Evolutionary conservation across 2,888 invertebrate genomes (phyloP), one percentile per base, ranked within the genome.

Genomic region (Scaptomyza reducta): DNA sequence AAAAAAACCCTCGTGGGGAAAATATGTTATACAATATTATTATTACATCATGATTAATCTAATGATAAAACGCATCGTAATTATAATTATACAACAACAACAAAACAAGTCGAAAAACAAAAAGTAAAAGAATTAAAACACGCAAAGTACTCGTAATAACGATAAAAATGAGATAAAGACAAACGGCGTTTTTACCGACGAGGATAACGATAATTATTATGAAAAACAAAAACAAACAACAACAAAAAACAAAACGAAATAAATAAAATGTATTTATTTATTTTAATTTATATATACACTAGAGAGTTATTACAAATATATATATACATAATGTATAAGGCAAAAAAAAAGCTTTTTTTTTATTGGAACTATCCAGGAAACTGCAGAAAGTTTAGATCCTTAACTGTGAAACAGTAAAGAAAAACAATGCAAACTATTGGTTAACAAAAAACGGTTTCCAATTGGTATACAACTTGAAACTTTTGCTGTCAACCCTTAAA

Each of bases 281-380:
- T 90, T 90, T 90, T 90, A 90, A 90, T 90, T 90, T 90, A 91
- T 91, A 82, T 82, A 90, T 91, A 90, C 90, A 90, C 89, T 90
- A 90, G 90, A 90, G 89, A 90, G 88, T 91, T 90, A 90, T 90
- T 82, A 90, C 86, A 89, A 89, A 85, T 84, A 85, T 81, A 85
- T 86, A 84, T 83, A 90, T 87, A 89, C 79, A 82, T 89, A 89
- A 80, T 85, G 83, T 86, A 86, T 90, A 90, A 89, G 89, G 76
- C 71, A 72, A 84, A 80, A 74, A 35, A 25, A 55, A 6, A 29
- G 46, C 11, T n/a, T 14, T 11, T 6, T 31, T 22, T 2, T 2
- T 25, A 9, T 25, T 3, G 7, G 41, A 5, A 31, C 1, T 10
- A 31, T 31, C 10, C 9, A 31, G 10, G 31, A 31, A 9, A n/a